Evolutionary conservation across 92 coral and sea anemone species (phyloP), one percentile per base, ranked within the genome.

Genomic region (Paramuricea clavata): DNA sequence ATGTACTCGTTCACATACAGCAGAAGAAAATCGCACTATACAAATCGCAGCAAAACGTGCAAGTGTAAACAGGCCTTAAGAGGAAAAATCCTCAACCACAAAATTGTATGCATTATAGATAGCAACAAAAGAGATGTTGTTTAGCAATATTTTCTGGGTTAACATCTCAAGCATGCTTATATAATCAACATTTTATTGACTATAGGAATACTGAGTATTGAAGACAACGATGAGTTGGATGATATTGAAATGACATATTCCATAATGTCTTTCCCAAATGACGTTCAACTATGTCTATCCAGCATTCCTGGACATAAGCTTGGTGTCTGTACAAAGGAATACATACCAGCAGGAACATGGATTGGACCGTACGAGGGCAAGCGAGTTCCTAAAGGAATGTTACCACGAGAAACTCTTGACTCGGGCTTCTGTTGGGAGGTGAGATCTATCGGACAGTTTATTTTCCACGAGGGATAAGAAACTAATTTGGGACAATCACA

Each of bases 351-450:
- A 60, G 99, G 95, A 13, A 94, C 99, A 35, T 96, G 99, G 99
- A 88, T 96, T 61, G 99, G 99, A 23, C 99, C 99, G 16, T 96
- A 93, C 31, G 98, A 97, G 83, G 99, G 99, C 27, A 94, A 83
- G 59, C 87, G 90, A 34, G 74, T 93, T 15, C 41, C 72, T 19
- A 59, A 79, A 41, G 54, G 33, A 59, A 76, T 28, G 67, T 7
- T 76, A 21, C 25, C 12, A 50, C 22, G 34, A 74, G 83, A 78
- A 21, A 60, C 21, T 27, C 11, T 22, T 13, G 73, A 34, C 74
- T 15, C 84, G 5, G 28, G 73, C 16, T 79, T 33, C 57, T 79
- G 73, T 47, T 79, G 84, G 84, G 84, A 79, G 84, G 84, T 79
- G 60, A 8, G 73, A 12, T 54, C 62, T 5, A 21, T 54, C 59